Conservation (phyloP, 2,888 invertebrate genomes). For the Sesia apiformis region DNA sequence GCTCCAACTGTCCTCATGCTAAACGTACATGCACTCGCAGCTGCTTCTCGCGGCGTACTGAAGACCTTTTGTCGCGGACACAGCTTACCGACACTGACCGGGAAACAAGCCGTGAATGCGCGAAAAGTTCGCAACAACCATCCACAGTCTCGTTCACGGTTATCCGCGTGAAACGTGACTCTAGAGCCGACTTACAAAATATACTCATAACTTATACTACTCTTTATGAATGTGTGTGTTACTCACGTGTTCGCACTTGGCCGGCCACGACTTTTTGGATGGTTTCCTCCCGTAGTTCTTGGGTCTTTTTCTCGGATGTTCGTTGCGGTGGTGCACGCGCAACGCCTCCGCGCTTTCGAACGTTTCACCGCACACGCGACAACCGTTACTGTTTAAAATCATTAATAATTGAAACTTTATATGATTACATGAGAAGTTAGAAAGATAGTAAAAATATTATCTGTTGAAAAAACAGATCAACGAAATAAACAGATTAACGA, state of each 20-base stretch:
- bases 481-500: neutral
- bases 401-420: neutral
- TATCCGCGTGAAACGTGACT: no score
- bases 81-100: no score
- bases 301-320: conserved; percentile 46
- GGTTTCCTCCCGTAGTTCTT: conserved; percentile 50
- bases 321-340: conserved; percentile 42
- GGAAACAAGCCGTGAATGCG: no score
- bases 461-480: neutral
- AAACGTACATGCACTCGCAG: no score
- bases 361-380: conserved; percentile 49
- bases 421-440: neutral
- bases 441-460: no score
- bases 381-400: conserved; percentile 33
- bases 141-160: no score
- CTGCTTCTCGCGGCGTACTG: no score
- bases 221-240: neutral
- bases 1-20: no score
- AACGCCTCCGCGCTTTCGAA: conserved; percentile 40
- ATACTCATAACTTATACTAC: no score
- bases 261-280: conserved; percentile 33
- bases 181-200: no score
- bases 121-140: no score
- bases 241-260: conserved; percentile 47
- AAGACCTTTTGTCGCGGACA: no score